Conservation (phyloP, 2,113 vertebrate species). For the Pleuronectes platessa region DNA sequence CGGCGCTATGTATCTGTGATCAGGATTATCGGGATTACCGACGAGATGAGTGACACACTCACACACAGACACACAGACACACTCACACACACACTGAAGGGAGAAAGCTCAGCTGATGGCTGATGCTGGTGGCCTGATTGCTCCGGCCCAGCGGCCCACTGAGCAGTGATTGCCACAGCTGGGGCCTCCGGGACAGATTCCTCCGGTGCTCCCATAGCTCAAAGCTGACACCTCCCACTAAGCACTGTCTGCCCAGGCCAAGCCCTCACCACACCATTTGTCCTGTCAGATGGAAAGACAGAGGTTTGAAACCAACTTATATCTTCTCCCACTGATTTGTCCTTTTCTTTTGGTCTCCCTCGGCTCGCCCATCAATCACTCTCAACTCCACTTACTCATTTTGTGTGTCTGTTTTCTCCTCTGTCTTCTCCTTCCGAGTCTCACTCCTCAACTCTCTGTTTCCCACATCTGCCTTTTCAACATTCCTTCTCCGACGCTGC, state of each 20-base stretch:
- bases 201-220: slow-evolving; percentile 75
- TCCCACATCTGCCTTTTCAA: slow-evolving; percentile 36
- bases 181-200: slow-evolving; percentile 78
- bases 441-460: slow-evolving; percentile 35
- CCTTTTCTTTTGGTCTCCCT: slow-evolving; percentile 61
- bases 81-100: slow-evolving; percentile 19
- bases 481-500: slow-evolving; percentile 22
- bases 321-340: slow-evolving; percentile 67
- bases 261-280: slow-evolving; percentile 74
- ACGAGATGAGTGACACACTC: slow-evolving; percentile 68
- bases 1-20: slow-evolving; percentile 43
- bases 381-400: slow-evolving; percentile 52
- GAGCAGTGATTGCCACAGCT: slow-evolving; percentile 82
- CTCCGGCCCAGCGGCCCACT: slow-evolving; percentile 79
- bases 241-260: slow-evolving; percentile 72
- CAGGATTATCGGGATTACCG: slow-evolving; percentile 64
- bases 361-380: slow-evolving; percentile 71
- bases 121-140: slow-evolving; percentile 83
- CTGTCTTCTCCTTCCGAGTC: slow-evolving; percentile 9
- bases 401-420: slow-evolving; percentile 48
- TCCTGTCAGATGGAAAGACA: slow-evolving; percentile 76
- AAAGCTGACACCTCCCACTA: slow-evolving; percentile 77
- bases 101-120: slow-evolving; percentile 79
- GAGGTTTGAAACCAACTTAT: slow-evolving; percentile 69
- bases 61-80: slow-evolving; percentile 8